A percentile compares a stretch with the other conserved stretches of the same genome.
These are phyloP conservation scores for Drosophila antonietae DNA, from an alignment of 2,888 invertebrate species.

Conservation along the genomic window DNA sequence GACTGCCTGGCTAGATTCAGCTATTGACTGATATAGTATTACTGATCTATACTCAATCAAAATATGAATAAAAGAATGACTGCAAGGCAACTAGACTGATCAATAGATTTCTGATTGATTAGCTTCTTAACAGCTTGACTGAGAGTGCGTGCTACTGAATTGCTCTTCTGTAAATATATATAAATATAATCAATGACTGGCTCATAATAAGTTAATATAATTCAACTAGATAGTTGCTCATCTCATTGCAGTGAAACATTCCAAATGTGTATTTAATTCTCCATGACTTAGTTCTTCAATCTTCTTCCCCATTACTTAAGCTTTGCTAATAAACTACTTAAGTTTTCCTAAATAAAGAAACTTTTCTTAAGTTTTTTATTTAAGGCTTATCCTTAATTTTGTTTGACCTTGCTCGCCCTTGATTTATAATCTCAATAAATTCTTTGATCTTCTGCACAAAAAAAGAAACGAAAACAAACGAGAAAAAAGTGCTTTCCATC, in stretches of 20 bases:
- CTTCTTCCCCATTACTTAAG: too few species aligned
- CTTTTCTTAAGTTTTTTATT: slow-evolving; percentile 11
- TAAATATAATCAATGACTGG: background rate
- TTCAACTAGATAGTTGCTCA: too few species aligned
- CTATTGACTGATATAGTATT: too few species aligned
- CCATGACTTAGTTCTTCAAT: background rate
- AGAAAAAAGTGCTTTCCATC: slow-evolving; percentile 65
- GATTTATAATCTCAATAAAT: slow-evolving; percentile 58
- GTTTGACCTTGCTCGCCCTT: slow-evolving; percentile 68
- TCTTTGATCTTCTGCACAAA: slow-evolving; percentile 68
- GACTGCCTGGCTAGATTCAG: too few species aligned
- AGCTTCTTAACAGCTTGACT: background rate
- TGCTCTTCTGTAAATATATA: background rate
- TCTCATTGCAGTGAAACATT: background rate
- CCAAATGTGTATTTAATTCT: background rate
- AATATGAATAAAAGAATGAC: background rate
- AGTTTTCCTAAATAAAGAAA: slow-evolving; percentile 9
- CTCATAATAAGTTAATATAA: too few species aligned
- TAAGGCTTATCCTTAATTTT: slow-evolving; percentile 3
- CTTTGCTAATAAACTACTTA: background rate
- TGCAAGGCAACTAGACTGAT: background rate
- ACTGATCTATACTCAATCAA: too few species aligned
- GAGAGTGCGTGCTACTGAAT: too few species aligned
- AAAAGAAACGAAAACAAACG: slow-evolving; percentile 33
- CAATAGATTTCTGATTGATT: background rate